Evolutionary conservation across 2,113 vertebrate genomes (phyloP), one percentile per base, ranked within the genome.

Genomic region (Acrocephalus kingi): DNA sequence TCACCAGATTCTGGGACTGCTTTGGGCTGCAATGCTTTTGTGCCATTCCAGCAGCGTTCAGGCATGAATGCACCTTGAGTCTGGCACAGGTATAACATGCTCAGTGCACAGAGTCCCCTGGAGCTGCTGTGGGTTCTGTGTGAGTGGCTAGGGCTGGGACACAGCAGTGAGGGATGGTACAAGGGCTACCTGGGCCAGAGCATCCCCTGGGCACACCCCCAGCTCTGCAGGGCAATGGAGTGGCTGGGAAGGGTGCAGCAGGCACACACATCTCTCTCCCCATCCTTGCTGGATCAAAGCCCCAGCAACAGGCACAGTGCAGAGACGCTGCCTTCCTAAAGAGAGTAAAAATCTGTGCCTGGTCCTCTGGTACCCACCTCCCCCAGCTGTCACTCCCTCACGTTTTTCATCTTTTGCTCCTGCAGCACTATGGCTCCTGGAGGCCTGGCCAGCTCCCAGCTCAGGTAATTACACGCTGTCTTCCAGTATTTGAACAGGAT

Each of bases 391-490:
- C n/a, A 30, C 17, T 89, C 33, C 76, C 63, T 91, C 63, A 23
- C 0, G 0, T 62, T 92, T 88, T 64, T 61, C 84, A 51, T 56
- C 77, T 76, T 85, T 31, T 91, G n/a, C 82, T 95, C 74, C 67
- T 43, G 62, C 74, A 91, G 78, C 58, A 52, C 39, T 28, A 8
- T 69, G 68, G n/a, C 69, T 87, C 62, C 66, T 68, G 82, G 85
- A 87, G 72, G 19, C 78, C 78, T 97, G 96, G 90, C 92, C 76
- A 84, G 75, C 72, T 94, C 87, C 94, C 95, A 96, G 94, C 92
- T 93, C 96, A 94, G 95, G 95, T 91, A 89, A 94, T 95, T 84
- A 89, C 87, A 89, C 1, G 7, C 90, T 97, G 92, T 87, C 84
- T 62, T 82, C 89, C 39, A 33, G 52, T 84, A 72, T 87, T 82